Conservation (phyloP, 2,113 vertebrate genomes). For the Cyanoramphus novaezelandiae region DNA sequence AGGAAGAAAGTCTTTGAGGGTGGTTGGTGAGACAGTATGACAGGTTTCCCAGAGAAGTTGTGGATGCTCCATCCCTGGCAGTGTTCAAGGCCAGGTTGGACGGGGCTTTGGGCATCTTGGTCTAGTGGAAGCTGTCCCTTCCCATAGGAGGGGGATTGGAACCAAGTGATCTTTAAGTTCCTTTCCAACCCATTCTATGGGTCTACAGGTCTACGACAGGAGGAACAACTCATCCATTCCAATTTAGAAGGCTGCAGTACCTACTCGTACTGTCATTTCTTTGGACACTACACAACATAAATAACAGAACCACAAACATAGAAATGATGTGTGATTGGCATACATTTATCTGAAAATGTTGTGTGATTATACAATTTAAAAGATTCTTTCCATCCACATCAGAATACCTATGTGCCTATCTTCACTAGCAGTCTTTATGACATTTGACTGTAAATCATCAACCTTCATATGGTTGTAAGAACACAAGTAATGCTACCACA, state of each 20-base stretch:
- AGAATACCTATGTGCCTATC: not conserved
- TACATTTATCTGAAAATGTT: not conserved
- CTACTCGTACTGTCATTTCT: not conserved
- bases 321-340: rapidly evolving
- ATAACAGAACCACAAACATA: not conserved
- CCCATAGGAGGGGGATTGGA: not conserved
- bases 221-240: not conserved
- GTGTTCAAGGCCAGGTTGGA: not conserved
- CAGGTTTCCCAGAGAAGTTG: not conserved
- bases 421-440: not conserved
- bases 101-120: not conserved
- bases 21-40: not conserved
- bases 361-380: not conserved
- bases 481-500: not conserved
- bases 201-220: rapidly evolving
- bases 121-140: not conserved
- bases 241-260: not conserved
- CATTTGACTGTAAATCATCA: not conserved
- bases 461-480: not conserved
- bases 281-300: not conserved
- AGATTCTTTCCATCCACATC: not conserved
- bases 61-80: not conserved
- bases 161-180: not conserved
- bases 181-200: not conserved
- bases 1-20: not conserved